Conservation (phyloP, 2,888 invertebrate species). For the Pammene fasciana region DNA sequence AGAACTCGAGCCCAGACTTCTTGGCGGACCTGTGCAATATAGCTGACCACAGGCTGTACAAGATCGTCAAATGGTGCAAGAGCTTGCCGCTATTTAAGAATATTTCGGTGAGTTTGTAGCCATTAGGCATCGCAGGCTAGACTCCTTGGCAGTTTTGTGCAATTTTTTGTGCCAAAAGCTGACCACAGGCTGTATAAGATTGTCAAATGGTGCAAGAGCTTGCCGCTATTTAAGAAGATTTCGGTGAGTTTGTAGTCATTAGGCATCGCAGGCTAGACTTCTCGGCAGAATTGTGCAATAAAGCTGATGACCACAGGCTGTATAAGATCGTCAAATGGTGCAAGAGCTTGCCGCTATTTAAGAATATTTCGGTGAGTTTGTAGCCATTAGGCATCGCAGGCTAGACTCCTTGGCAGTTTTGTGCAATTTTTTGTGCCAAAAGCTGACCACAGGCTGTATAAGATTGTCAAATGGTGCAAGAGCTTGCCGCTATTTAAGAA, state of each 20-base stretch:
- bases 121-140: too few species aligned
- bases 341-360: slow-evolving; percentile 97
- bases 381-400: too few species aligned
- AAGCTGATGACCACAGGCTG: slow-evolving; percentile 96
- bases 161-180: too few species aligned
- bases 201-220: slow-evolving; percentile 98
- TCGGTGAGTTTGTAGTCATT: slow-evolving; percentile 7
- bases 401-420: slow-evolving; percentile 94
- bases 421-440: too few species aligned
- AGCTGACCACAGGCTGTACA: slow-evolving; percentile 97
- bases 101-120: slow-evolving; percentile 79
- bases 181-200: slow-evolving; percentile 98
- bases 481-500: slow-evolving; percentile 98
- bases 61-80: slow-evolving; percentile 99
- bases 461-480: slow-evolving; percentile 99
- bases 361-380: slow-evolving; percentile 86
- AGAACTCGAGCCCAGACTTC: slow-evolving; percentile 91
- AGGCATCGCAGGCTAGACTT: slow-evolving; percentile 89
- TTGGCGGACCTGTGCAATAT: slow-evolving; percentile 95
- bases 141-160: slow-evolving; percentile 94
- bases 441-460: slow-evolving; percentile 97
- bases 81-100: slow-evolving; percentile 98
- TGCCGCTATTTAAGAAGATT: slow-evolving; percentile 98
- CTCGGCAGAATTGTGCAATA: slow-evolving; percentile 94
- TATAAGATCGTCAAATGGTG: slow-evolving; percentile 99